phyloP scores from a whole-genome alignment of 2,113 vertebrate genomes.

The Equus przewalskii region DNA sequence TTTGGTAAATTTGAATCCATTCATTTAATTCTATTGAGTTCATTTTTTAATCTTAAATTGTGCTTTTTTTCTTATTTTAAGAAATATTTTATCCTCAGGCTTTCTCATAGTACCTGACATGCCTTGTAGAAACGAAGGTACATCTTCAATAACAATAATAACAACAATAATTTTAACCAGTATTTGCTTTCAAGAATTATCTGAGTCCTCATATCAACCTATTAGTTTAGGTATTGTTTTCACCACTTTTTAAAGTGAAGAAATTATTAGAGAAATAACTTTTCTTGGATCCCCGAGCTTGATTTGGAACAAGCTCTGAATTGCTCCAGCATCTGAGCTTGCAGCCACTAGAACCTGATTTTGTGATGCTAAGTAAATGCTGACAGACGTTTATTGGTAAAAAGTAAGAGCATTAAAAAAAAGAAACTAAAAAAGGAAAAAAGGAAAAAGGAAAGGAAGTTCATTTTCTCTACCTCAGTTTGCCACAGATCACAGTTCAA shows the following conservation, averaged over 20 bases:
- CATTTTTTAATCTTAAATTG: not conserved
- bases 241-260: not conserved
- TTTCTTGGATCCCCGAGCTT: not conserved
- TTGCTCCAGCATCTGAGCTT: not conserved
- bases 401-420: not conserved
- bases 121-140: not conserved
- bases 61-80: not conserved
- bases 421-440: not conserved
- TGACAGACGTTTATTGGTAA: not conserved
- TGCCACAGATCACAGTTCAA: not conserved
- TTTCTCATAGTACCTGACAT: not conserved
- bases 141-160: not conserved
- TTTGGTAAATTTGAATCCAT: not conserved
- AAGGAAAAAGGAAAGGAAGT: not conserved
- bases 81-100: not conserved
- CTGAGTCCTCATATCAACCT: not conserved
- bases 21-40: not conserved
- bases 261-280: not conserved
- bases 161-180: not conserved
- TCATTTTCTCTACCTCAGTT: slow-evolving; percentile 25
- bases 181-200: not conserved
- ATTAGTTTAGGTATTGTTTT: not conserved
- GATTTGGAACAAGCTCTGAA: not conserved
- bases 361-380: not conserved
- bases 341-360: not conserved